Percentiles rank a stretch among this genome's conserved stretches.
Evolutionary conservation across 1,140 invertebrate species (phyloP).

Genomic region (Drosophila leontia): DNA sequence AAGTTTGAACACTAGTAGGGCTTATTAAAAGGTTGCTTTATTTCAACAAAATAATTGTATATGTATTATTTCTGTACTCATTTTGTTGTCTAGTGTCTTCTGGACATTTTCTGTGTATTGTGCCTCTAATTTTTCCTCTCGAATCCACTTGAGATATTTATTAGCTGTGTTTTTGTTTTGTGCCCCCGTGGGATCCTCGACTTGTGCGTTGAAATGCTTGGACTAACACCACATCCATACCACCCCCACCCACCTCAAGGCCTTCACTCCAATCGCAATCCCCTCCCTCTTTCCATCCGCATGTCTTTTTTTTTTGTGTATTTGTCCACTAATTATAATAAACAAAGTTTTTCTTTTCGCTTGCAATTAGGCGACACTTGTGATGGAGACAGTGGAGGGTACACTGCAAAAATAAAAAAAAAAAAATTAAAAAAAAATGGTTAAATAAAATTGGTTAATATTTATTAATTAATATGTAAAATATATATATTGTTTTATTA

Average conservation of each 20-base stretch:
- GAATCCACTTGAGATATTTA: constrained; percentile 43
- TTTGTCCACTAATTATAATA: constrained; percentile 66
- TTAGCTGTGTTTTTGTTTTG: constrained; percentile 15
- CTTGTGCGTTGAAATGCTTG: constrained; percentile 5
- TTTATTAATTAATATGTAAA: not conserved
- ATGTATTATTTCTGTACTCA: not conserved
- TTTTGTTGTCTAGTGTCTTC: constrained; percentile 9
- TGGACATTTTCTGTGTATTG: constrained; percentile 7
- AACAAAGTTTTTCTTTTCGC: constrained; percentile 49
- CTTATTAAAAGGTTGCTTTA: not conserved
- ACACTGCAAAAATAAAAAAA: not conserved
- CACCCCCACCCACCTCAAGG: not conserved
- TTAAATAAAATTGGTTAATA: too few species aligned
- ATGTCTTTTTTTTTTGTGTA: constrained; percentile 4
- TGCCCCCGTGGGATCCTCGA: constrained; percentile 17
- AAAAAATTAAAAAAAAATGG: not conserved
- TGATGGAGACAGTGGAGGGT: constrained; percentile 1
- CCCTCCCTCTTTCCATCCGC: not conserved
- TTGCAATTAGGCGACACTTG: constrained; percentile 50
- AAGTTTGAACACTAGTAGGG: too few species aligned
- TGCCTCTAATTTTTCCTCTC: constrained; percentile 16
- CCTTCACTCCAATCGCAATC: not conserved
- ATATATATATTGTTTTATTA: not conserved
- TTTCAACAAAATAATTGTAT: not conserved
- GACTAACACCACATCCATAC: not conserved